Evolutionary conservation across 2,113 vertebrate genomes (phyloP).

Genomic region (Muscicapa adusta): DNA sequence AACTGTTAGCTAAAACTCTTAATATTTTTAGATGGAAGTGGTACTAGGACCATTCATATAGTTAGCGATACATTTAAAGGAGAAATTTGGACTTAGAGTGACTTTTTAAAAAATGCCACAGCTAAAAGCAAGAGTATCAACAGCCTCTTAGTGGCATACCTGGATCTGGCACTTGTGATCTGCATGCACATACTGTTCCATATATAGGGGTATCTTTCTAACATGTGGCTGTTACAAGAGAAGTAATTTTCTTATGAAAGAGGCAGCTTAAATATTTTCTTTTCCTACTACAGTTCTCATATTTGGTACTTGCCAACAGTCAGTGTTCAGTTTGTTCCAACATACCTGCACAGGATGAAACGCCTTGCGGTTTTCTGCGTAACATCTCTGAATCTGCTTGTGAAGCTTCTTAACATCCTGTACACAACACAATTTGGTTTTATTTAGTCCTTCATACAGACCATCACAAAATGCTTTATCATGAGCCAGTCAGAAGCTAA

Average conservation of each 20-base stretch:
- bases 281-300: not conserved
- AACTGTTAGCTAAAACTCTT: not conserved
- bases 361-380: conserved; percentile 91
- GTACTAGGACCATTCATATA: not conserved
- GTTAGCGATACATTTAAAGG: not conserved
- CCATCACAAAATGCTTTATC: conserved; percentile 49
- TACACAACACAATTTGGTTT: conserved; percentile 55
- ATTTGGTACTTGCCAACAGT: not conserved
- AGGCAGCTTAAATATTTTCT: not conserved
- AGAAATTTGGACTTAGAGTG: accelerated
- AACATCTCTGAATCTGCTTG: conserved; percentile 96
- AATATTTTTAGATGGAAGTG: not conserved
- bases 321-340: not conserved
- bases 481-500: conserved; percentile 42
- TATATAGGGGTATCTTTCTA: not conserved
- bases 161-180: not conserved
- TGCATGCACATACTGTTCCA: not conserved
- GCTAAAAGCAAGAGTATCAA: not conserved
- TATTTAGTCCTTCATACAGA: conserved; percentile 52
- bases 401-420: conserved; percentile 96
- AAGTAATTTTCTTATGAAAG: not conserved
- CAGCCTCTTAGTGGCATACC: not conserved
- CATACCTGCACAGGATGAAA: conserved; percentile 88
- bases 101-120: not conserved
- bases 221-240: not conserved